phyloP scores from a whole-genome alignment of 2,797 vertebrate species.

The Phalanger gymnotis region DNA sequence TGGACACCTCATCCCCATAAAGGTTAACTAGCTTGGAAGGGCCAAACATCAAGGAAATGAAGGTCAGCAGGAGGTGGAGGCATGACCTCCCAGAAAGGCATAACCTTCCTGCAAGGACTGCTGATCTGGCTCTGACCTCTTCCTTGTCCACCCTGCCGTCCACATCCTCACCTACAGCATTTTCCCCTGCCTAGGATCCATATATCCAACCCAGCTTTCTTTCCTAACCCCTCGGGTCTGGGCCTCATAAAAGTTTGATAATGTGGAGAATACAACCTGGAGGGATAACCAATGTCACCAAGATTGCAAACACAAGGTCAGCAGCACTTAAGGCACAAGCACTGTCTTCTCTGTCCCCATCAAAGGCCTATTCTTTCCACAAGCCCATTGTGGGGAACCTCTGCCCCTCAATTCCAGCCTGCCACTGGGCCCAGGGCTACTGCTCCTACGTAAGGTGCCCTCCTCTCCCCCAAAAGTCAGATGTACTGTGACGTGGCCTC shows the following conservation, averaged over 20 bases:
- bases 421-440: neutral
- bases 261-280: neutral
- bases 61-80: neutral
- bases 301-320: neutral
- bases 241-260: neutral
- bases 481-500: neutral
- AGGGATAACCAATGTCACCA: neutral
- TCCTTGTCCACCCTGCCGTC: too few relatives aligned
- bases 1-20: neutral
- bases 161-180: neutral
- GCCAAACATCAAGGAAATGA: neutral
- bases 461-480: neutral
- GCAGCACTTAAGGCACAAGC: neutral
- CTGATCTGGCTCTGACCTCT: neutral
- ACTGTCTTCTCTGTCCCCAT: neutral
- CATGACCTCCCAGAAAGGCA: neutral
- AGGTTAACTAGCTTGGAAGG: neutral
- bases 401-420: neutral
- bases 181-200: neutral
- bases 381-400: neutral
- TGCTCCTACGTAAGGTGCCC: neutral
- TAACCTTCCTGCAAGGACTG: neutral
- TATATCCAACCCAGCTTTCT: neutral
- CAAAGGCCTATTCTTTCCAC: too few relatives aligned
- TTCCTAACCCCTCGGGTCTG: neutral